Base-by-base conservation (phyloP, 2,113 vertebrate species). In the Collichthys lucidus region DNA sequence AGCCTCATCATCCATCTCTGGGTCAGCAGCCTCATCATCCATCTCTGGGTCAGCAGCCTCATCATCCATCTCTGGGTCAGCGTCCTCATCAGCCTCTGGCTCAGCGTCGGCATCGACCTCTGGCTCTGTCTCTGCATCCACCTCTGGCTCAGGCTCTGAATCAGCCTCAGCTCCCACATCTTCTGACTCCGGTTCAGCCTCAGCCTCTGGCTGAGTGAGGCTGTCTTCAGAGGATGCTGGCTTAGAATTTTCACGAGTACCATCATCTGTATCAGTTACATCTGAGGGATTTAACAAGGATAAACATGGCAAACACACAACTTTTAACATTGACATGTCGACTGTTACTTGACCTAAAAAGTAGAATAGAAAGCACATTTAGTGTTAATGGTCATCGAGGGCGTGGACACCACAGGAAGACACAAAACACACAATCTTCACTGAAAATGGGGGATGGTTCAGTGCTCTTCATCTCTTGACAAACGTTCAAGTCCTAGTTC, bases 271-370 rank as follows among this genome's bases (percentile, higher is more conserved):
- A 97, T 98, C 98, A 97, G 98, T 98, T 98, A 99, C 96, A 99
- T 99, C 98, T 99, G 98, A 98, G 98, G 98, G 98, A 98, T 98
- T 99, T 96, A 98, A 99, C 96, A 96, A 99, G 98, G 98, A 98
- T 99, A 98, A 94, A 99, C 97, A 99, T 95, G 97, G 98, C 98
- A 99, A 97, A 92, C 94, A 94, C 82, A 98, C 96, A 98, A 96
- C 96, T 96, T 99, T 99, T 99, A 99, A 97, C 97, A 99, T 96
- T 89, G 93, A 98, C 96, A 98, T 86, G 92, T 96, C 91, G 96
- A 94, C 95, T 95, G 95, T 96, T 96, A 97, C 93, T 95, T 96
- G 95, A 97, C 97, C 97, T 99, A 97, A 96, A 98, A 94, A 94
- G 93, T 93, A 95, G 91, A 95, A 98, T 96, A 98, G 94, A 99